A percentile compares a stretch with the other conserved stretches of the same genome.
Evolutionary conservation across 2,797 vertebrate species (phyloP).

Genomic region (Gila robusta): DNA sequence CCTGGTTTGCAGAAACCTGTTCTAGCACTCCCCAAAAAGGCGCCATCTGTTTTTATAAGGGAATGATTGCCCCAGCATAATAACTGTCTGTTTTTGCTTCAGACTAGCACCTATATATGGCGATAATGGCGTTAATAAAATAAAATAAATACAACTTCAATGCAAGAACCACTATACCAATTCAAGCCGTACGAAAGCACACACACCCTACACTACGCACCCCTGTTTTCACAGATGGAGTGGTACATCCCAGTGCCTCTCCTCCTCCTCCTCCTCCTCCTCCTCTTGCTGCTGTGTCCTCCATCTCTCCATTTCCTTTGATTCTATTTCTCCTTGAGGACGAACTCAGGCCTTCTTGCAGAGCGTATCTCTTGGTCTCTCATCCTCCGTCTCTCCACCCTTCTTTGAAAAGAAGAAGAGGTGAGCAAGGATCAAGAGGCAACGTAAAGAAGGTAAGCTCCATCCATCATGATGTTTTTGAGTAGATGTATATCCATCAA

Average conservation of each 20-base stretch:
- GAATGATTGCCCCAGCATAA: not conserved
- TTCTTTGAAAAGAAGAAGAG: conserved; percentile 15
- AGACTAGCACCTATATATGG: not conserved
- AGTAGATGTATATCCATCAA: conserved; percentile 52
- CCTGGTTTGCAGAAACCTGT: not conserved
- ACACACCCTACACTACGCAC: not conserved
- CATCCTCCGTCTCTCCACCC: not conserved
- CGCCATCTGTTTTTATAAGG: not conserved
- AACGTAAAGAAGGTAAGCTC: conserved; percentile 42
- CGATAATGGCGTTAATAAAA: not conserved
- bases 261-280: conserved; percentile 71
- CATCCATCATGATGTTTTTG: conserved; percentile 24
- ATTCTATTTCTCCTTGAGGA: conserved; percentile 75
- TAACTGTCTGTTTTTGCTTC: not conserved
- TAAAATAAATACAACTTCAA: not conserved
- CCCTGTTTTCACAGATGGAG: conserved; percentile 42
- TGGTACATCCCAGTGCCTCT: conserved; percentile 78
- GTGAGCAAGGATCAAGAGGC: conserved; percentile 12
- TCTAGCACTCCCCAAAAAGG: not conserved
- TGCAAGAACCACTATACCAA: not conserved
- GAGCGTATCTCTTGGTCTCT: conserved; percentile 3
- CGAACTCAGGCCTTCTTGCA: conserved; percentile 60
- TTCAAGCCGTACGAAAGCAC: not conserved
- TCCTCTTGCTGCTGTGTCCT: conserved; percentile 75
- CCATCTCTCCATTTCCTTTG: conserved; percentile 77